Conservation (phyloP, 2,888 invertebrate genomes). For the Tenthredo scrophulariae region DNA sequence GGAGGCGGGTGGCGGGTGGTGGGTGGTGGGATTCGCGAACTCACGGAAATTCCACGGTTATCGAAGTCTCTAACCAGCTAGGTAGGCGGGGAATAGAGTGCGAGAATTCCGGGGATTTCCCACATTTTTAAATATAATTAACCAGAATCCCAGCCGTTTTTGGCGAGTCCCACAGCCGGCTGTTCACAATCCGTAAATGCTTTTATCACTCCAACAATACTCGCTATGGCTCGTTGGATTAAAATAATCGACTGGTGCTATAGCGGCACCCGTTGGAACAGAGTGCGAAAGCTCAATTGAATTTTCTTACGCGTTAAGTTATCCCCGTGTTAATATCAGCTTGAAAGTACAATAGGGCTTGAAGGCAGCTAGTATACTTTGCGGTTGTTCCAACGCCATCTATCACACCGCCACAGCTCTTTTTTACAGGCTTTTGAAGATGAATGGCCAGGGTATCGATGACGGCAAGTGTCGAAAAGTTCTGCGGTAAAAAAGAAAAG, state of each 20-base stretch:
- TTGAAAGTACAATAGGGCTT: constrained; percentile 5
- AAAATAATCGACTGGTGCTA: neutral
- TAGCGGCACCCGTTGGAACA: neutral
- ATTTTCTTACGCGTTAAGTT: neutral
- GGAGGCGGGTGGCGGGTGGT: neutral
- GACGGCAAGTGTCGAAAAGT: constrained; percentile 30
- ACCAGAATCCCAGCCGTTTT: constrained; percentile 14
- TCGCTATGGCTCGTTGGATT: neutral
- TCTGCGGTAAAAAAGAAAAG: neutral
- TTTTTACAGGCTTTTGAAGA: constrained; percentile 8
- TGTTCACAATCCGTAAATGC: neutral
- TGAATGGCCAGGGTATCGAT: constrained; percentile 30
- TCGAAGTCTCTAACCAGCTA: neutral
- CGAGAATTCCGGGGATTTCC: neutral
- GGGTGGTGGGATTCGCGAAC: neutral
- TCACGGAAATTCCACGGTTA: constrained; percentile 3
- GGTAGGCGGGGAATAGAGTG: neutral
- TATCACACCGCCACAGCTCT: neutral
- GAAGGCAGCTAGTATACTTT: constrained; percentile 15
- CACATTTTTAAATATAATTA: constrained; percentile 29
- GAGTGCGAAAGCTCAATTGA: constrained; percentile 10
- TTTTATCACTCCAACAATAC: neutral
- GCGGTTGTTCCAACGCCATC: constrained; percentile 2
- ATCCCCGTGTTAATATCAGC: constrained; percentile 12
- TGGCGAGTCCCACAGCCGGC: neutral